Conservation (phyloP, 2,797 vertebrate genomes). For the Neosilurus hyrtlii region DNA sequence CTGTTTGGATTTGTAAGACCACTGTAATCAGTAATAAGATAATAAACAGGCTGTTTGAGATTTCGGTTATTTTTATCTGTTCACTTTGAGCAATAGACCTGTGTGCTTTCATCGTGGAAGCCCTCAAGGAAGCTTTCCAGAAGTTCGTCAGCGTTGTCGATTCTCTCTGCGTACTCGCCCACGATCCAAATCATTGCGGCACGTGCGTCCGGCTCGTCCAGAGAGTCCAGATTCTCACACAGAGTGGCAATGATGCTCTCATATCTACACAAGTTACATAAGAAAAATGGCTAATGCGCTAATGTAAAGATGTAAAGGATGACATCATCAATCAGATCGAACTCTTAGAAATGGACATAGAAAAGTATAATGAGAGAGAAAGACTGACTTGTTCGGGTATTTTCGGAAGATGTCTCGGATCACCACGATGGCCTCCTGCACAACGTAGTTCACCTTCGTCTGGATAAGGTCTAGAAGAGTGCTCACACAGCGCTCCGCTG, state of each 20-base stretch:
- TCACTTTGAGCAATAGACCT: conserved; percentile 71
- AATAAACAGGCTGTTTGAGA: neutral
- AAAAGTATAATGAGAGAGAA: neutral
- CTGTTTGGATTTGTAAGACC: neutral
- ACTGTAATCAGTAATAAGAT: neutral
- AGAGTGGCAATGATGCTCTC: conserved; percentile 98
- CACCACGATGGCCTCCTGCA: conserved; percentile 97
- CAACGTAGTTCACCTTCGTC: conserved; percentile 97
- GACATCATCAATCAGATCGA: too few species aligned
- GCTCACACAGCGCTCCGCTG: conserved; percentile 93
- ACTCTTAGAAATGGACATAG: neutral
- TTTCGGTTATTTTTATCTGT: neutral
- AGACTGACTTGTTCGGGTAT: conserved; percentile 95
- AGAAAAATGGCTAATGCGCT: neutral
- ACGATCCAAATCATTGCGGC: conserved; percentile 99
- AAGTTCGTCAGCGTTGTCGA: conserved; percentile 96
- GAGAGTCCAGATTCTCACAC: conserved; percentile 95
- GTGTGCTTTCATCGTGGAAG: conserved; percentile 98
- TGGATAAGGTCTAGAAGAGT: conserved; percentile 94
- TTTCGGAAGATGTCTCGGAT: conserved; percentile 99
- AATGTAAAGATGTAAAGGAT: neutral
- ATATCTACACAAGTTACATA: conserved; percentile 73
- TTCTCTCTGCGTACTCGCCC: conserved; percentile 94
- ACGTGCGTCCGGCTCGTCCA: conserved; percentile 95
- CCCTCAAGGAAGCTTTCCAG: conserved; percentile 97